Percentiles rank a stretch among this genome's conserved stretches.
Evolutionary conservation across 2,888 invertebrate genomes (phyloP).

Genomic region (Crematogaster levior): DNA sequence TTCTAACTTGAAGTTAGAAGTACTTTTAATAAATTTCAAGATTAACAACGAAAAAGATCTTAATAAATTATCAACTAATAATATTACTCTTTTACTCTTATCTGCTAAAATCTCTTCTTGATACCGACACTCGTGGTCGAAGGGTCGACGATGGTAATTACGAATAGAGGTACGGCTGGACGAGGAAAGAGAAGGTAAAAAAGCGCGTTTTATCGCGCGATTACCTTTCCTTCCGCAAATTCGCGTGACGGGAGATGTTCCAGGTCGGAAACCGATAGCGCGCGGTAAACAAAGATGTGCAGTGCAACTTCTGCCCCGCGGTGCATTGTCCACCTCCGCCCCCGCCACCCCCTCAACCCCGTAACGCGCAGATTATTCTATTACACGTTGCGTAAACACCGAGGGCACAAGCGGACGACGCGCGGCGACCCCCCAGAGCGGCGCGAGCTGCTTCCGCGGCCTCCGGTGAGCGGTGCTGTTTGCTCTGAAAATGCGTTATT

Average conservation of each 20-base stretch:
- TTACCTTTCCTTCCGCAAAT: slow-evolving; percentile 15
- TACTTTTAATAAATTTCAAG: background rate
- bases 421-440: slow-evolving; percentile 41
- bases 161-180: background rate
- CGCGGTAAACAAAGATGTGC: slow-evolving; percentile 63
- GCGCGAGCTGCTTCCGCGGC: slow-evolving; percentile 77
- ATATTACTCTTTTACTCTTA: background rate
- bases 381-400: slow-evolving; percentile 81
- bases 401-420: slow-evolving; percentile 65
- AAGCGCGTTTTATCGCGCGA: slow-evolving; percentile 2
- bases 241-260: slow-evolving; percentile 17
- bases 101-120: background rate
- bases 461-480: slow-evolving; percentile 86
- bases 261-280: slow-evolving; percentile 5
- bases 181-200: background rate
- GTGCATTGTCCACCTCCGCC: background rate
- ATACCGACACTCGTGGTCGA: background rate
- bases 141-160: background rate
- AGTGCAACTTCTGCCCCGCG: slow-evolving; percentile 53
- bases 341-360: slow-evolving; percentile 17
- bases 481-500: slow-evolving; percentile 90
- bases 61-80: background rate
- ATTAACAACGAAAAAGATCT: background rate
- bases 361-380: slow-evolving; percentile 82
- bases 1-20: background rate